Evolutionary conservation across 2,797 vertebrate species (phyloP).

Genomic region (Xiphorhynchus erythropygius): DNA sequence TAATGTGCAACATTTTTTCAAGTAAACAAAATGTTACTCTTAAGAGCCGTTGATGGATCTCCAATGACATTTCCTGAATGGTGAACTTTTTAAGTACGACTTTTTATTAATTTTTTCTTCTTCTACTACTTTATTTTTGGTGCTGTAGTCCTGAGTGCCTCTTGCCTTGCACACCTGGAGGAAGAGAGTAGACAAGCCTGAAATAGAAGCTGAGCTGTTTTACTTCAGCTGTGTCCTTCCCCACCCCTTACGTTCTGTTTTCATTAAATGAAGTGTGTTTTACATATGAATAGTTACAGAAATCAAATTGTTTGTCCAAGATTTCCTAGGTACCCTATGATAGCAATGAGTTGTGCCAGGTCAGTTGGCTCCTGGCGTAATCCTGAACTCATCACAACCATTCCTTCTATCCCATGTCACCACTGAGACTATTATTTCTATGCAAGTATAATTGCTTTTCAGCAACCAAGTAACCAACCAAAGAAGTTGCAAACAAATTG

Average conservation of each 20-base stretch:
- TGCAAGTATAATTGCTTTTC: neutral
- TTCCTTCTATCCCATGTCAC: neutral
- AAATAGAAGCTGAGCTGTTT: neutral
- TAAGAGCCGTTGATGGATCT: neutral
- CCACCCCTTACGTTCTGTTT: neutral
- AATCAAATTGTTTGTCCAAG: neutral
- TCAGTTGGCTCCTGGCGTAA: neutral
- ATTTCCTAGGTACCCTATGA: neutral
- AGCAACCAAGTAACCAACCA: neutral
- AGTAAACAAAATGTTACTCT: neutral
- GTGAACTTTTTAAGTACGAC: neutral
- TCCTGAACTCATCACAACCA: neutral
- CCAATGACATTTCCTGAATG: neutral
- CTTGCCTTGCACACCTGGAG: neutral
- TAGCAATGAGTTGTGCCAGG: neutral
- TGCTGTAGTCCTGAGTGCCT: neutral
- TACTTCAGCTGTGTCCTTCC: neutral
- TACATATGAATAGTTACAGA: neutral
- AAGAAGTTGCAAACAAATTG: neutral
- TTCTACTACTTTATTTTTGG: neutral
- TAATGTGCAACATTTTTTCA: fast-evolving
- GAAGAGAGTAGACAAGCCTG: neutral
- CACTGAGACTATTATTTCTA: neutral
- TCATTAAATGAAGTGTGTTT: neutral
- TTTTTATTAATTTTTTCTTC: neutral